A percentile compares a stretch with the other conserved stretches of the same genome.
Evolutionary conservation across 2,888 invertebrate genomes (phyloP).

Genomic region (Pachliopta kotzebuea): DNA sequence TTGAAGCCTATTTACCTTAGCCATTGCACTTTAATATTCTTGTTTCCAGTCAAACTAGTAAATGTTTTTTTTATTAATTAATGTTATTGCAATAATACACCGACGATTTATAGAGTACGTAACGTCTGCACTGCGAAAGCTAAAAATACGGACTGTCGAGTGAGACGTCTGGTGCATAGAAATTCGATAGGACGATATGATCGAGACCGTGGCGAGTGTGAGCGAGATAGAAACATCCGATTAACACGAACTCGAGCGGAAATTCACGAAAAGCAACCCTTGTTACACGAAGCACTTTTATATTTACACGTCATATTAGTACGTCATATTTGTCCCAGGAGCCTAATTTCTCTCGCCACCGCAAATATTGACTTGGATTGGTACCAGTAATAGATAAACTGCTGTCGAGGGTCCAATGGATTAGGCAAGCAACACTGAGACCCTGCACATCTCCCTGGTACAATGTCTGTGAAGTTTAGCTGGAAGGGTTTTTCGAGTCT

Average conservation of each 20-base stretch:
- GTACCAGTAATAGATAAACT: too few species aligned
- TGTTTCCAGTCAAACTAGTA: slow-evolving; percentile 37
- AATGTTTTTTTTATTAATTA: slow-evolving; percentile 46
- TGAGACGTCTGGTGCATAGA: slow-evolving; percentile 45
- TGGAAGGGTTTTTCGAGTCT: too few species aligned
- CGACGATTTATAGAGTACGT: slow-evolving; percentile 38
- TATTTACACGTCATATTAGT: slow-evolving; percentile 30
- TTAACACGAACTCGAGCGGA: slow-evolving; percentile 42
- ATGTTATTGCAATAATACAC: slow-evolving; percentile 58
- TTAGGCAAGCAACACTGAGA: too few species aligned
- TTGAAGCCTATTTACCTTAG: slow-evolving; percentile 60
- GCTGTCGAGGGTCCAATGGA: too few species aligned
- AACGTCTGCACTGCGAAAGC: slow-evolving; percentile 52
- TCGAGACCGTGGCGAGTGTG: slow-evolving; percentile 40
- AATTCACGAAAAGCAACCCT: slow-evolving; percentile 44
- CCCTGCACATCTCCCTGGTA: too few species aligned
- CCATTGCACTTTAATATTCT: slow-evolving; percentile 51
- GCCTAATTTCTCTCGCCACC: too few species aligned
- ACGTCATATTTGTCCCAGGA: neutral
- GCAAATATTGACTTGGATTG: too few species aligned
- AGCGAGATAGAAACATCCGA: slow-evolving; percentile 42
- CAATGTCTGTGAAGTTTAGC: too few species aligned
- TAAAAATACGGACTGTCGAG: slow-evolving; percentile 70
- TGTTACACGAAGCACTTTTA: slow-evolving; percentile 38
- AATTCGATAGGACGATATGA: slow-evolving; percentile 65